Base-by-base conservation (phyloP, 1,140 invertebrate genomes). In the Bombus picipes region DNA sequence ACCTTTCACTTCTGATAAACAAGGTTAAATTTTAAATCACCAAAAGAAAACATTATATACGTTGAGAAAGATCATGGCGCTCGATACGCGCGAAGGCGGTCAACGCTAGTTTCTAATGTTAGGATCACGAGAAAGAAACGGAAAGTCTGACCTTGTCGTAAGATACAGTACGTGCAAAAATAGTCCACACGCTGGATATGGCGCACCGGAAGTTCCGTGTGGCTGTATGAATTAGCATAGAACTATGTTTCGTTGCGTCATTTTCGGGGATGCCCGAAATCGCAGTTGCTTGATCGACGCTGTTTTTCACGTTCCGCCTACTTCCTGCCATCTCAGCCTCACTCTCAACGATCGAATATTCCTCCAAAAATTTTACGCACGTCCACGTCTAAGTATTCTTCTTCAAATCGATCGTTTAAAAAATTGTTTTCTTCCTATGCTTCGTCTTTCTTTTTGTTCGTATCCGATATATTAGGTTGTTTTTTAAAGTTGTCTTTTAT, bases 241-340 rank as follows among this genome's bases (percentile, higher is more conserved):
- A 66, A n/a, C 39, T 79, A 43, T 66, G 25, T 25, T 78, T 43
- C 76, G n/a, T 43, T 78, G 62, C 77, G 41, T 79, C 59, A 66
- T 66, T 79, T 68, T 47, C 62, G 77, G 62, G n/a, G 39, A 65
- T 65, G 59, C n/a, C 43, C 18, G 74, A 39, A 59, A 59, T 76
- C 25, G 13, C 25, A 18, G 25, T 25, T 8, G 25, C 34, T 57
- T 1, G 74, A 59, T 76, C 74, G 25, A 59, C 57, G 22, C 39
- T 8, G 39, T 41, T 41, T 9, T 41, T 41, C 39, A 28, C 2
- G 3, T 47, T 18, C 3, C n/a, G 22, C 25, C 12, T 18, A 9
- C 12, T 37, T 39, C 25, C 25, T 37, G 13, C 10, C 13, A 2
- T 34, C 15, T 34, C 9, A 3, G 34, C 32, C 1, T 75, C 72